These are phyloP conservation scores for Drosophila fungiperda DNA, from an alignment of 2,888 invertebrate genomes.

Conservation along the genomic window DNA sequence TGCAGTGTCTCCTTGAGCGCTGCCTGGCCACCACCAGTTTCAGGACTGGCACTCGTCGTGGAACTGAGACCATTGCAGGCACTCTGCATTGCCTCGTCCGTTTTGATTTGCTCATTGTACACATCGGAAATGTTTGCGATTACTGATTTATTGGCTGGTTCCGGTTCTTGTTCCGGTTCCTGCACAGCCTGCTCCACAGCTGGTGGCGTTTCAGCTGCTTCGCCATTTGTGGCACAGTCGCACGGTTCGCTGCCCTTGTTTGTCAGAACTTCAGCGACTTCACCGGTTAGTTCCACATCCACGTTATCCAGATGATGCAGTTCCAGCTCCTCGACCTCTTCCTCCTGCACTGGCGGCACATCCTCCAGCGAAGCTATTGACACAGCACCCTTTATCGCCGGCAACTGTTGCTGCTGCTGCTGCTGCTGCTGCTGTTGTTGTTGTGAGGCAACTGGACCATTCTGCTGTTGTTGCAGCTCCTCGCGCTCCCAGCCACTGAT, in stretches of 20 bases:
- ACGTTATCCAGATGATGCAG: slow-evolving; percentile 29
- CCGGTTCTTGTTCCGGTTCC: slow-evolving; percentile 40
- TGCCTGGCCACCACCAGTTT: slow-evolving; percentile 70
- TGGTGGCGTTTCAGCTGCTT: slow-evolving; percentile 20
- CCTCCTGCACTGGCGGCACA: slow-evolving; percentile 73
- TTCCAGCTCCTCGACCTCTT: slow-evolving; percentile 59
- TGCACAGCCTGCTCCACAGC: slow-evolving; percentile 31
- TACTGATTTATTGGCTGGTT: slow-evolving; percentile 69
- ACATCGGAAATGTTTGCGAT: slow-evolving; percentile 85
- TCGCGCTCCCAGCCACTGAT: slow-evolving; percentile 97
- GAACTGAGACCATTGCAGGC: slow-evolving; percentile 71
- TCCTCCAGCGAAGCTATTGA: slow-evolving; percentile 82
- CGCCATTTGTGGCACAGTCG: slow-evolving; percentile 29
- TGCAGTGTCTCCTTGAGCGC: slow-evolving; percentile 85
- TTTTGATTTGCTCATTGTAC: slow-evolving; percentile 85
- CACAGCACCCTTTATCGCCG: slow-evolving; percentile 54
- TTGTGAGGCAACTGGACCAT: slow-evolving; percentile 43
- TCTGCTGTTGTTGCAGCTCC: slow-evolving; percentile 82
- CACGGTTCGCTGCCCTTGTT: slow-evolving; percentile 23
- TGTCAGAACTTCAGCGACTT: background rate
- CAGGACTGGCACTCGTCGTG: background rate
- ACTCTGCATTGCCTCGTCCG: slow-evolving; percentile 72
- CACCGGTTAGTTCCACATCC: slow-evolving; percentile 48
- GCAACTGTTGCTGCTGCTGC: slow-evolving; percentile 49
- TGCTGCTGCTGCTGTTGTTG: slow-evolving; percentile 57